Percentiles rank a stretch among this genome's conserved stretches.
Evolutionary conservation across 2,113 vertebrate species (phyloP).

Genomic region (Puffinus mauretanicus): DNA sequence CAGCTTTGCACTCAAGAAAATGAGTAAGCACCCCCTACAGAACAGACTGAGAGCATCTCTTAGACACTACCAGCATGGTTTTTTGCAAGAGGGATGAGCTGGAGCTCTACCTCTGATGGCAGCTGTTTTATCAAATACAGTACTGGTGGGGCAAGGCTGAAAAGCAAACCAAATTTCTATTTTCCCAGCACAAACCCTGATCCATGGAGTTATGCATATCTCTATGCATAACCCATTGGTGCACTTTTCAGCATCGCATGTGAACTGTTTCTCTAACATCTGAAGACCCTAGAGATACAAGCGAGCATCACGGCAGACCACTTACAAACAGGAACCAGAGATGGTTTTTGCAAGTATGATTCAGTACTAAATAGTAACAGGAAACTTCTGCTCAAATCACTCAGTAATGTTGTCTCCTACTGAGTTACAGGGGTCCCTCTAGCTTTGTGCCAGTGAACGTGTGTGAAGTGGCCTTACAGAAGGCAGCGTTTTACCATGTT

Average conservation of each 20-base stretch:
- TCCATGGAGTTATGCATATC: no score
- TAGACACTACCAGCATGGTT: neutral
- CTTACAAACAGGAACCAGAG: neutral
- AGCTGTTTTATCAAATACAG: neutral
- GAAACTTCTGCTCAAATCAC: neutral
- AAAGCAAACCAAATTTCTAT: fast-evolving
- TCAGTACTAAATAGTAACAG: neutral
- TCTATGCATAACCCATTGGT: neutral
- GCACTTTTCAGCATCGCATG: neutral
- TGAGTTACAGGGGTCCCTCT: neutral
- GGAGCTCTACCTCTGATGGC: neutral
- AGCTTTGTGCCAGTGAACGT: neutral
- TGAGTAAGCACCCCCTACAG: constrained; percentile 36
- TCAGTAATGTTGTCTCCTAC: fast-evolving
- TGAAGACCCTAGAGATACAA: neutral
- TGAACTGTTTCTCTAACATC: neutral
- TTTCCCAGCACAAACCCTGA: neutral
- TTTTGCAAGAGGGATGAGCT: constrained; percentile 13
- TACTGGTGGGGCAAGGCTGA: neutral
- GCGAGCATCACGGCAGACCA: neutral
- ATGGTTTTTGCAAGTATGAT: neutral
- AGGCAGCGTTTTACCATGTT: neutral
- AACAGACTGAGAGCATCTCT: neutral
- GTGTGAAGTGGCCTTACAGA: neutral
- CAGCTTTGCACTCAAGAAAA: neutral